phyloP scores from a whole-genome alignment of 2,888 invertebrate species.

The Stenchaetothrips biformis region DNA sequence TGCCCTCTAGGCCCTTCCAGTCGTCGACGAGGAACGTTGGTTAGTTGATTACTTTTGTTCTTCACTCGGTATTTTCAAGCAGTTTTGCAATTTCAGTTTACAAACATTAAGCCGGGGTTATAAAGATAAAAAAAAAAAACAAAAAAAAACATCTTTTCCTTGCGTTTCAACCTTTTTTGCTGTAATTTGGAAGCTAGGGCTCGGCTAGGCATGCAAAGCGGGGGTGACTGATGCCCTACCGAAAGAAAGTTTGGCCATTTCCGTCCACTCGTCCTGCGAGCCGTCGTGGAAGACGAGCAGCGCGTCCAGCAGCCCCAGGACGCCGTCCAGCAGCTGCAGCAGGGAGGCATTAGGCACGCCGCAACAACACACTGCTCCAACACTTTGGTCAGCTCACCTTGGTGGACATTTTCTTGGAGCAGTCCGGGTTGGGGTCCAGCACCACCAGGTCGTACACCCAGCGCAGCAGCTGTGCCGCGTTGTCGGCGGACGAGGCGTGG shows the following conservation, averaged over 20 bases:
- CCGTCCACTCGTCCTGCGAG: conserved; percentile 51
- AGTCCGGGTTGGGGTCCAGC: conserved; percentile 51
- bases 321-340: conserved; percentile 51
- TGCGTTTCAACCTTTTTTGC: background rate
- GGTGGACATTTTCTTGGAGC: conserved; percentile 50
- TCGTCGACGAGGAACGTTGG: no score
- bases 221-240: conserved; percentile 39
- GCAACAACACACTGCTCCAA: no score
- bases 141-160: background rate
- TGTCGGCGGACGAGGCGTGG: conserved; percentile 46
- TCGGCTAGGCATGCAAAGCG: background rate
- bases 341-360: background rate
- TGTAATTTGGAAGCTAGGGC: no score
- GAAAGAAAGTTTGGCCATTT: conserved; percentile 53
- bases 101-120: no score
- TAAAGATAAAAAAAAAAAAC: no score
- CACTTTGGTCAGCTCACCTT: conserved; percentile 40
- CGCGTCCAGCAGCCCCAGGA: conserved; percentile 52
- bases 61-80: no score
- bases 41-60: no score
- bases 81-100: no score
- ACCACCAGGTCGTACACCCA: conserved; percentile 56
- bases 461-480: conserved; percentile 54
- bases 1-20: no score
- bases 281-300: conserved; percentile 54